phyloP scores from a whole-genome alignment of 2,797 vertebrate species.

The Mus caroli region DNA sequence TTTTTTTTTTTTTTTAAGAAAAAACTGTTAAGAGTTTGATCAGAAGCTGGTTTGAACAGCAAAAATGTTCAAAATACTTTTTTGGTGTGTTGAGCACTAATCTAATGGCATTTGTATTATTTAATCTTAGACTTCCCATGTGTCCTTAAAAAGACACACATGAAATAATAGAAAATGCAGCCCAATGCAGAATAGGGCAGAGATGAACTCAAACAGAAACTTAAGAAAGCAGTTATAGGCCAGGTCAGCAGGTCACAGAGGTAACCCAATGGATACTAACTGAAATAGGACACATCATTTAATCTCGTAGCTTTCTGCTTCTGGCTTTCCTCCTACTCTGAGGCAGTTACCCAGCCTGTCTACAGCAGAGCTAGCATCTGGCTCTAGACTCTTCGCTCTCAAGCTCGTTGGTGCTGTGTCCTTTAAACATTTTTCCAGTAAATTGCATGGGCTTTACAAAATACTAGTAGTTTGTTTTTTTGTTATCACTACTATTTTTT shows the following conservation, averaged over 20 bases:
- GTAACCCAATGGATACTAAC: conserved; percentile 32
- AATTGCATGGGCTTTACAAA: conserved; percentile 20
- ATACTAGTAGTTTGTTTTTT: neutral
- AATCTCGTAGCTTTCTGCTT: neutral
- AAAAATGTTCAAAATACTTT: neutral
- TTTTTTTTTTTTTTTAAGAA: no score
- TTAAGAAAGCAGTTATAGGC: neutral
- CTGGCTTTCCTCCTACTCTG: neutral
- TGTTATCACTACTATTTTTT: neutral
- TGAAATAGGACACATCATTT: conserved; percentile 37
- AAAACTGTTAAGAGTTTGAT: neutral
- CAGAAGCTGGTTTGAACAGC: conserved; percentile 12
- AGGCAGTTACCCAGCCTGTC: neutral
- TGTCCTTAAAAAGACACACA: neutral
- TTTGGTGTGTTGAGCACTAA: neutral
- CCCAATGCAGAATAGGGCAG: neutral
- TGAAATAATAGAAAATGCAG: conserved; percentile 23
- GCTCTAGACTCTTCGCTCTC: neutral
- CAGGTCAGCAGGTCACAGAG: neutral
- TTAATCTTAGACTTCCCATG: conserved; percentile 17
- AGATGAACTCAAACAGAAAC: neutral
- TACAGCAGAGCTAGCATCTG: neutral
- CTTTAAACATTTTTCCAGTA: neutral
- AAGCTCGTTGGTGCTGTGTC: neutral
- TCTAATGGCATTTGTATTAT: neutral